Evolutionary conservation across 2,888 invertebrate species (phyloP).

Genomic region (Syritta pipiens): DNA sequence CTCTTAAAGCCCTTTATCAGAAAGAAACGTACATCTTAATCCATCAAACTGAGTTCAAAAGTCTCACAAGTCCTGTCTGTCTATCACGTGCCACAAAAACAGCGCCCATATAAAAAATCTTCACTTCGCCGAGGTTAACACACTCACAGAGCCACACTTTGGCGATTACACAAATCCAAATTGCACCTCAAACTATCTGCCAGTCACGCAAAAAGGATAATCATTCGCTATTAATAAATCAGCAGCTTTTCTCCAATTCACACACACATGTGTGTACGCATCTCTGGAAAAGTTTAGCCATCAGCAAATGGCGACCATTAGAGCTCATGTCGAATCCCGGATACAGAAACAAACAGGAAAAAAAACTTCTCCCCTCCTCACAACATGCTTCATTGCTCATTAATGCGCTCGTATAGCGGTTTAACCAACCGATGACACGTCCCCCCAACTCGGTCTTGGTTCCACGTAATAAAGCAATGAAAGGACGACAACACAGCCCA

Average conservation of each 20-base stretch:
- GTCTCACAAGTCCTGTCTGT: too few relatives aligned
- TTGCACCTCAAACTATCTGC: too few relatives aligned
- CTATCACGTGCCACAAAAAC: too few relatives aligned
- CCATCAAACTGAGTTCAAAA: too few relatives aligned
- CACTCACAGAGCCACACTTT: too few relatives aligned
- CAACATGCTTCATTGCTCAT: slow-evolving; percentile 12
- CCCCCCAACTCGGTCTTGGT: slow-evolving; percentile 9
- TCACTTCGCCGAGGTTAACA: too few relatives aligned
- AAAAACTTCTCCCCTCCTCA: neutral
- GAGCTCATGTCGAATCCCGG: neutral
- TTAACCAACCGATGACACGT: neutral
- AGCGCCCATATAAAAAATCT: too few relatives aligned
- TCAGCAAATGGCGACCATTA: neutral
- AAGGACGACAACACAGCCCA: neutral
- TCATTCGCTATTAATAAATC: slow-evolving; percentile 29
- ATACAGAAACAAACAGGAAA: too few relatives aligned
- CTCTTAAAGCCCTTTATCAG: too few relatives aligned
- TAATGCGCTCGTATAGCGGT: neutral
- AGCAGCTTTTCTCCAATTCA: slow-evolving; percentile 14
- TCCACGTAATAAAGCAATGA: slow-evolving; percentile 38
- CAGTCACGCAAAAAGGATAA: slow-evolving; percentile 4
- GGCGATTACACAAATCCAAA: too few relatives aligned
- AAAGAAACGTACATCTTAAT: too few relatives aligned
- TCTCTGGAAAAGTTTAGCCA: neutral
- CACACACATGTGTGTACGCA: slow-evolving; percentile 16